phyloP scores from a whole-genome alignment of 2,888 invertebrate species.

The Nebria brevicollis region DNA sequence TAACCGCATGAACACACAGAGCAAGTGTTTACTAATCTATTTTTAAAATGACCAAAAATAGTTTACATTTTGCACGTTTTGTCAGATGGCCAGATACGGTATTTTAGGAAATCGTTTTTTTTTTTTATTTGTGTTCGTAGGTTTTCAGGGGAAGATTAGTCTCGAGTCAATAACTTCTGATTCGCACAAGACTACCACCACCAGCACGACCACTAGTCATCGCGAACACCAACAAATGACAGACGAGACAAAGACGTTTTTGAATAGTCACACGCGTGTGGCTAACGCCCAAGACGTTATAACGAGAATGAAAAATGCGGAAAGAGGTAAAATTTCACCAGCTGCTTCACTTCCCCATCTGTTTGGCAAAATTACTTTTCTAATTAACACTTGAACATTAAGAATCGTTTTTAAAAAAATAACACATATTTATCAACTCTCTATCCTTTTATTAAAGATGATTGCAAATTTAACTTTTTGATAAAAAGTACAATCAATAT shows the following conservation, averaged over 20 bases:
- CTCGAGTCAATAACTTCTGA: conserved; percentile 38
- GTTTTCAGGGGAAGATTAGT: conserved; percentile 23
- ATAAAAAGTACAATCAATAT: background rate
- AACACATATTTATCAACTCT: too few species aligned
- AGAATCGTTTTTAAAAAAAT: background rate
- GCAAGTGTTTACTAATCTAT: background rate
- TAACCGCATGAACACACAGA: background rate
- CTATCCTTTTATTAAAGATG: too few species aligned
- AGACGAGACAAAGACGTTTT: conserved; percentile 69
- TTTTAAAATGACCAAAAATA: conserved; percentile 1
- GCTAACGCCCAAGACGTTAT: conserved; percentile 81
- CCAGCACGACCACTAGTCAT: conserved; percentile 39
- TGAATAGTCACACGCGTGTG: conserved; percentile 76
- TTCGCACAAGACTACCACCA: conserved; percentile 33
- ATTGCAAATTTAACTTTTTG: too few species aligned
- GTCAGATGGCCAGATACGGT: background rate
- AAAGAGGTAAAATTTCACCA: conserved; percentile 65
- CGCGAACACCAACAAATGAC: conserved; percentile 44
- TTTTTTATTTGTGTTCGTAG: conserved; percentile 14
- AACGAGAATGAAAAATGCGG: conserved; percentile 80
- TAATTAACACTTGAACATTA: background rate
- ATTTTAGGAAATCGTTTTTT: background rate
- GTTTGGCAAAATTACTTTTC: background rate
- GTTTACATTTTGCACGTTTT: background rate
- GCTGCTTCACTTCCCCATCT: background rate